Conservation (phyloP, 1,140 invertebrate species). For the Ceratosolen solmsi region DNA sequence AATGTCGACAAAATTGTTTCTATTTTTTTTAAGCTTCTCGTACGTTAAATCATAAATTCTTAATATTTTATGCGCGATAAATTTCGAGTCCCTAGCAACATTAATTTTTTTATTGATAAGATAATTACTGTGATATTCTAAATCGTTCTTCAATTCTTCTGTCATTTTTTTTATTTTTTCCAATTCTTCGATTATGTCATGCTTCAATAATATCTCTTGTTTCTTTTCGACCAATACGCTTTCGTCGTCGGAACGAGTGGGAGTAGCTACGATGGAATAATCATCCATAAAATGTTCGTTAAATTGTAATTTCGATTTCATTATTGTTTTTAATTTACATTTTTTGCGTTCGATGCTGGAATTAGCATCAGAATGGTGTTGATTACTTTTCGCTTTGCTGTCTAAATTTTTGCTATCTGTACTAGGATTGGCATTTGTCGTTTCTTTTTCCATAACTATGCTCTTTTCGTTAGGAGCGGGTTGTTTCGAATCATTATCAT, state of each 20-base stretch:
- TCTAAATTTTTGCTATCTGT: conserved; percentile 27
- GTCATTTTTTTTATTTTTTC: conserved; percentile 32
- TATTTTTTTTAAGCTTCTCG: conserved; percentile 29
- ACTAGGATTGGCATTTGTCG: neutral
- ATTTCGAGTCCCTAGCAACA: conserved; percentile 41
- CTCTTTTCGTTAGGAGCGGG: neutral
- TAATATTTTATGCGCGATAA: conserved; percentile 48
- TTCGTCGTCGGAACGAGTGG: conserved; percentile 50
- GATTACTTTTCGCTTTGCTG: neutral
- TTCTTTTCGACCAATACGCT: conserved; percentile 36
- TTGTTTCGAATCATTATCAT: neutral
- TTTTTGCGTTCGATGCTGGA: conserved; percentile 58
- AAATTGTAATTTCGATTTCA: conserved; percentile 21
- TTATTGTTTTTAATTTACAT: conserved; percentile 24
- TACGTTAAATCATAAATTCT: conserved; percentile 31
- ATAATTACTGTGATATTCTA: conserved; percentile 22
- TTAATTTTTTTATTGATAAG: conserved; percentile 39
- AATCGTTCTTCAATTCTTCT: conserved; percentile 15
- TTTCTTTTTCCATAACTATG: neutral
- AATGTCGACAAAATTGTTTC: conserved; percentile 29
- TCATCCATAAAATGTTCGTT: conserved; percentile 34
- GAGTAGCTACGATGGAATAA: conserved; percentile 47
- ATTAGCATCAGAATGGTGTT: conserved; percentile 52
- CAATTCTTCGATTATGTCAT: conserved; percentile 28
- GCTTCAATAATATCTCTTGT: conserved; percentile 45